phyloP scores from a whole-genome alignment of 1,140 invertebrate species.

The Drosophila ohnishii region DNA sequence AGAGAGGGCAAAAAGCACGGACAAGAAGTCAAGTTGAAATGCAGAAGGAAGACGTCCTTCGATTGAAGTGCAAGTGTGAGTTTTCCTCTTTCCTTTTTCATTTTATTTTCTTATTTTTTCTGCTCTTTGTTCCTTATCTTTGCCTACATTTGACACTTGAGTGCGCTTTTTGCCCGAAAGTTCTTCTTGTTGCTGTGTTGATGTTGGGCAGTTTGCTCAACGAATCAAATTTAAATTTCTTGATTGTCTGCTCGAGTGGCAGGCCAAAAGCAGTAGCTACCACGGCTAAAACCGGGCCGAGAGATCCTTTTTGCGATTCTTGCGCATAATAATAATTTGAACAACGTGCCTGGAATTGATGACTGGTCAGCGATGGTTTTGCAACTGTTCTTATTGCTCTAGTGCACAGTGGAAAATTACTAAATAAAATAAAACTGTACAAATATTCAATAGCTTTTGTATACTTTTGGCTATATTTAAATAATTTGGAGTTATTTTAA shows the following conservation, averaged over 20 bases:
- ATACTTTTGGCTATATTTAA: not conserved
- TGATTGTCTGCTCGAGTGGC: slow-evolving; percentile 80
- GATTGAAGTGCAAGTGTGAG: slow-evolving; percentile 62
- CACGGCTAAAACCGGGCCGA: slow-evolving; percentile 6
- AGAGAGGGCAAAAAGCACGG: slow-evolving; percentile 35
- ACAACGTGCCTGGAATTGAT: slow-evolving; percentile 75
- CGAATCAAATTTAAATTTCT: slow-evolving; percentile 82
- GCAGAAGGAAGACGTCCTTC: slow-evolving; percentile 54
- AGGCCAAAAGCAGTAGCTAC: slow-evolving; percentile 58
- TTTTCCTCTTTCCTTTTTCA: slow-evolving; percentile 21
- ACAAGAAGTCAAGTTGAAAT: slow-evolving; percentile 45
- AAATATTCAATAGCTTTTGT: not conserved
- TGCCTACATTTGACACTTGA: slow-evolving; percentile 78
- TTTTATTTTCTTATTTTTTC: not conserved
- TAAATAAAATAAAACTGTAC: not conserved
- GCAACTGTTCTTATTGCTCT: slow-evolving; percentile 41
- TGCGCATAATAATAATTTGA: slow-evolving; percentile 82
- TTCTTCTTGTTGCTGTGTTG: slow-evolving; percentile 42
- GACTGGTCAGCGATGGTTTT: slow-evolving; percentile 63
- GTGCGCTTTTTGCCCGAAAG: slow-evolving; percentile 53
- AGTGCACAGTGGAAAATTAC: slow-evolving; percentile 5
- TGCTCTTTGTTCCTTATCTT: slow-evolving; percentile 26
- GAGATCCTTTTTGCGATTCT: slow-evolving; percentile 80
- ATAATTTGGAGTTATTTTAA: not conserved
- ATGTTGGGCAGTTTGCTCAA: slow-evolving; percentile 73